Evolutionary conservation across 2,888 invertebrate species (phyloP), one percentile per base, ranked within the genome.

Genomic region (Aradus depressus): DNA sequence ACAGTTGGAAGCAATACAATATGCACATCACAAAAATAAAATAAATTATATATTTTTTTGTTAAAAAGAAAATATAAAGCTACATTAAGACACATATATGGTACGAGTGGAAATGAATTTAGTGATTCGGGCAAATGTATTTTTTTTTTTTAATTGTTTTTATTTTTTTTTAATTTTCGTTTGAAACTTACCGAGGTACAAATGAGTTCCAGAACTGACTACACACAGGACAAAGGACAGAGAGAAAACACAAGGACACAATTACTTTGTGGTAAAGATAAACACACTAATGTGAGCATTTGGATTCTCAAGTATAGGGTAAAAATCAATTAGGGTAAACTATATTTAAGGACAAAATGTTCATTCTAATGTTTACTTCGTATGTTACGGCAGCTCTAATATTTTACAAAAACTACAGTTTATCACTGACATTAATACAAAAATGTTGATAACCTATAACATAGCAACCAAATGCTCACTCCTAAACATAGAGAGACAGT

Each of bases 151-250:
- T 44, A 21, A 38, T 16, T 43, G 39, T 50, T 51, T 48, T 48
- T 54, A 26, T 49, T 50, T 51, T 26, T 52, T 51, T 37, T 43
- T 44, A 28, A 49, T 51, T 39, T 49, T 51, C 31, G 48, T 39
- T 54, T 51, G 45, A 38, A 81, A 90, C 90, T 90, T 90, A 91
- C 90, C 90, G 85, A 83, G 89, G 88, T 81, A 86, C 86, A 85
- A 90, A 90, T 83, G 88, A 89, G 83, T 86, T 90, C 90, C 90
- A 90, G 87, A 90, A 91, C 84, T 87, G 87, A 86, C 90, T 90
- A 87, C 82, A 71, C 60, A 58, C 55, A 60, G 55, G 54, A 47
- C 53, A 42, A 54, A 56, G 59, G 57, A 61, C 57, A 59, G 58
- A 58, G 59, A 60, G 57, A 59, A 52, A 58, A 56, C 54, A 60